These are phyloP conservation scores for Montipora sp. DNA, from an alignment of 64 coral and sea anemone genomes.

Conservation along the genomic window DNA sequence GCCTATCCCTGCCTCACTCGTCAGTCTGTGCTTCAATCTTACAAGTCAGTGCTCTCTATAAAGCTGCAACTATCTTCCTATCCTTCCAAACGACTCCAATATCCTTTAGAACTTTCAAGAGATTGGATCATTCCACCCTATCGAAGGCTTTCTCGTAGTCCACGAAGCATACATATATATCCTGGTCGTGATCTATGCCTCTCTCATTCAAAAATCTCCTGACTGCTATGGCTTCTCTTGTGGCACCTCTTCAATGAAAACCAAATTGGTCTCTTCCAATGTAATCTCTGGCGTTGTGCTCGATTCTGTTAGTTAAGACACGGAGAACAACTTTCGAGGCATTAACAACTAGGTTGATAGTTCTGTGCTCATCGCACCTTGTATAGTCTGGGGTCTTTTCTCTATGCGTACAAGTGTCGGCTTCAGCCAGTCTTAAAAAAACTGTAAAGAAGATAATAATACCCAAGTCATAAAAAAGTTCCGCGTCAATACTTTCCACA, in stretches of 20 bases:
- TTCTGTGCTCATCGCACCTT: no score
- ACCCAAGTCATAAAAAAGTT: no score
- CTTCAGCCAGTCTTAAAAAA: no score
- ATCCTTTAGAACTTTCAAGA: conserved; percentile 33
- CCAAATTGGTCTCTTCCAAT: background rate
- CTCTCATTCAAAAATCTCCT: conserved; percentile 14
- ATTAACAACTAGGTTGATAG: background rate
- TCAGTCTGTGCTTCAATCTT: background rate
- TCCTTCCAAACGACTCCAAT: conserved; percentile 7
- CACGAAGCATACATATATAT: conserved; percentile 18
- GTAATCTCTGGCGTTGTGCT: conserved; percentile 5
- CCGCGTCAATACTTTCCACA: no score
- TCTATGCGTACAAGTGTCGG: no score
- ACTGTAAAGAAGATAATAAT: no score
- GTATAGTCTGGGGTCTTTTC: no score
- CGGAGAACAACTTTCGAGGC: conserved; percentile 40
- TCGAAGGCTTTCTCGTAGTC: background rate
- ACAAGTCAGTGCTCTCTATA: background rate
- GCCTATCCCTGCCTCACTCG: background rate
- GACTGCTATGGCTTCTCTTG: conserved; percentile 11
- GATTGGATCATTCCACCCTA: background rate
- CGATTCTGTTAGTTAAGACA: background rate
- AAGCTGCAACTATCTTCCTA: background rate
- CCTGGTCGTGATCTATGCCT: background rate
- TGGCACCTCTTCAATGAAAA: background rate